Conservation (phyloP, 2,797 vertebrate genomes). For the Silurus lanzhouensis region DNA sequence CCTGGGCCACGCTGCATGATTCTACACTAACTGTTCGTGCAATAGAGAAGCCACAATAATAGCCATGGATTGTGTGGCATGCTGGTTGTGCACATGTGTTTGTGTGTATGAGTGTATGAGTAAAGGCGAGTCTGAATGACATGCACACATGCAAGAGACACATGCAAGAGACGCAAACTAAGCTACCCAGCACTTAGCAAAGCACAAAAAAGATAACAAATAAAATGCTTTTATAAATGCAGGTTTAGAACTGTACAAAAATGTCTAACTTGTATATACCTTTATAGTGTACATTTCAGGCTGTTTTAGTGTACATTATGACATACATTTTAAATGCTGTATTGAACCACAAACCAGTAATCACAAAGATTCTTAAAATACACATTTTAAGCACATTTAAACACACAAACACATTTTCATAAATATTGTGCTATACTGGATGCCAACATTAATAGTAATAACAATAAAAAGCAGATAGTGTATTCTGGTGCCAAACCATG, state of each 20-base stretch:
- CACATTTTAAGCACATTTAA: background rate
- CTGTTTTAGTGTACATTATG: background rate
- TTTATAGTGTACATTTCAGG: background rate
- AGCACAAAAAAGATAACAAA: background rate
- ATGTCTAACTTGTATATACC: background rate
- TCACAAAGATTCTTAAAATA: background rate
- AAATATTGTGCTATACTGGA: background rate
- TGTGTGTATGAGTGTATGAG: slow-evolving; percentile 28
- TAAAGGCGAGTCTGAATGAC: background rate
- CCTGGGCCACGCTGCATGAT: slow-evolving; percentile 65
- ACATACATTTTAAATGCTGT: background rate
- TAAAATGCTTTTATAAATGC: background rate
- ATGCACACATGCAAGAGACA: background rate
- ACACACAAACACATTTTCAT: background rate
- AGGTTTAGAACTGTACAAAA: background rate
- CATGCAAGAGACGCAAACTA: background rate
- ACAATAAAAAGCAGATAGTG: background rate
- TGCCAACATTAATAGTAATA: background rate
- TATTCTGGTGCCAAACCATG: background rate
- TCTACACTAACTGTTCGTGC: slow-evolving; percentile 42
- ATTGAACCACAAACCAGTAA: background rate
- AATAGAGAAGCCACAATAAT: slow-evolving; percentile 18
- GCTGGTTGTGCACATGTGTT: slow-evolving; percentile 11
- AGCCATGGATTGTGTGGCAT: background rate
- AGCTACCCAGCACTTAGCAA: background rate